A percentile compares a stretch with the other conserved stretches of the same genome.
Conservation (phyloP, 2,888 invertebrate species). For the Chloromyia formosa region DNA sequence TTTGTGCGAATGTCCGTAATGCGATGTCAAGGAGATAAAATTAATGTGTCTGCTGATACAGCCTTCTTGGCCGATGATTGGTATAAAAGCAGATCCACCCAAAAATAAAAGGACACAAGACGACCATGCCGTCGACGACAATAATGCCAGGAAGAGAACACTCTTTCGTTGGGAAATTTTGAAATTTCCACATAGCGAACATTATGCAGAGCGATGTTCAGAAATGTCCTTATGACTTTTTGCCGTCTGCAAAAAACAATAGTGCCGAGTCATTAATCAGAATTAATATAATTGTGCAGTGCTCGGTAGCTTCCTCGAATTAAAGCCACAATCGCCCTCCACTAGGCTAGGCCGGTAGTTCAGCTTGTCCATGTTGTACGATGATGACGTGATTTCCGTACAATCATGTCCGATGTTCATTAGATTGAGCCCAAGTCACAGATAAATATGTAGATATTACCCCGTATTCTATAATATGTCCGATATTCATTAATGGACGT, state of each 20-base stretch:
- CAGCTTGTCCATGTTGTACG: not conserved
- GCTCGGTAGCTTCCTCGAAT: not conserved
- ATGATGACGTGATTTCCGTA: constrained; percentile 36
- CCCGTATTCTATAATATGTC: constrained; percentile 6
- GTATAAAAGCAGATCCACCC: constrained; percentile 1
- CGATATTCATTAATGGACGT: constrained; percentile 17
- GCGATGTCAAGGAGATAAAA: constrained; percentile 41
- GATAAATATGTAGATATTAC: constrained; percentile 2
- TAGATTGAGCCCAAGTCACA: constrained; percentile 28
- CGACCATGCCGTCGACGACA: not conserved
- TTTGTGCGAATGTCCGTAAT: constrained; percentile 28
- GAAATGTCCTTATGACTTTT: constrained; percentile 28
- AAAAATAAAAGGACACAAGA: constrained; percentile 6
- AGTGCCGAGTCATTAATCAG: constrained; percentile 40
- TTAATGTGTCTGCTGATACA: constrained; percentile 42
- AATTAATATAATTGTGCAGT: constrained; percentile 42
- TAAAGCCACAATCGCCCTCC: not conserved
- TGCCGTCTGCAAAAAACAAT: constrained; percentile 38
- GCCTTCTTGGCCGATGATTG: constrained; percentile 23
- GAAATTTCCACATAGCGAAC: not conserved
- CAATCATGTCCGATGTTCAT: constrained; percentile 34
- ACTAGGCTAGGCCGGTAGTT: not conserved
- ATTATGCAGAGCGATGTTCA: constrained; percentile 31
- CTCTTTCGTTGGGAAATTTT: constrained; percentile 3
- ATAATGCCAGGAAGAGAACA: constrained; percentile 6